These are phyloP conservation scores for Micromesistius poutassou DNA, from an alignment of 2,797 vertebrate species.

Conservation along the genomic window DNA sequence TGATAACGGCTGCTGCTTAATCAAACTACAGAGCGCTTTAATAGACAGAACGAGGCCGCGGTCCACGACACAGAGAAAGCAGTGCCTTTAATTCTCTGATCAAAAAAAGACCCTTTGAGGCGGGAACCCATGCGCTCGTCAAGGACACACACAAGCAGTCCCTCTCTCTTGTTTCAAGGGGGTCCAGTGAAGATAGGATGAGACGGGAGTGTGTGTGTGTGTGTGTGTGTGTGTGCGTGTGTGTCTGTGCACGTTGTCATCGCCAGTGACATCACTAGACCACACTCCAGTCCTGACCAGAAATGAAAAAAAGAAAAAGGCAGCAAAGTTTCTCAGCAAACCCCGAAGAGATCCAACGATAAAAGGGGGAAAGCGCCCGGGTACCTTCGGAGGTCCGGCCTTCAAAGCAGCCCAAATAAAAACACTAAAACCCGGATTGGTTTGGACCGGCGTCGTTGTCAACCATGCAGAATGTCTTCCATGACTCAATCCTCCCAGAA, in stretches of 20 bases:
- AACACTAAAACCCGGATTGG: conserved; percentile 8
- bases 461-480: conserved; percentile 7
- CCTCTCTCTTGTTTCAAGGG: conserved; percentile 47
- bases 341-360: conserved; percentile 39
- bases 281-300: not conserved
- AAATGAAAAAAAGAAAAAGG: not conserved
- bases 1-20: conserved; percentile 51
- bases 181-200: conserved; percentile 50
- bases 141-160: conserved; percentile 41
- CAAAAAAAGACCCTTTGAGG: conserved; percentile 34
- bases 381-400: conserved; percentile 18
- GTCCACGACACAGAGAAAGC: conserved; percentile 51
- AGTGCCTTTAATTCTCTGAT: conserved; percentile 24
- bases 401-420: conserved; percentile 20
- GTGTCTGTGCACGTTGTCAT: not conserved
- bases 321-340: not conserved
- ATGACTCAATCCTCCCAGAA: not conserved
- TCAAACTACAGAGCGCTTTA: conserved; percentile 62
- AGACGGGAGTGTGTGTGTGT: conserved; percentile 43
- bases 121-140: conserved; percentile 49
- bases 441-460: conserved; percentile 12
- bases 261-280: not conserved
- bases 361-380: conserved; percentile 11
- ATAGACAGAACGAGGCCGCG: conserved; percentile 53
- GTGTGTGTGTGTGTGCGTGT: not conserved